These are phyloP conservation scores for Actinia equina DNA, from an alignment of 64 coral and sea anemone genomes.

Conservation along the genomic window DNA sequence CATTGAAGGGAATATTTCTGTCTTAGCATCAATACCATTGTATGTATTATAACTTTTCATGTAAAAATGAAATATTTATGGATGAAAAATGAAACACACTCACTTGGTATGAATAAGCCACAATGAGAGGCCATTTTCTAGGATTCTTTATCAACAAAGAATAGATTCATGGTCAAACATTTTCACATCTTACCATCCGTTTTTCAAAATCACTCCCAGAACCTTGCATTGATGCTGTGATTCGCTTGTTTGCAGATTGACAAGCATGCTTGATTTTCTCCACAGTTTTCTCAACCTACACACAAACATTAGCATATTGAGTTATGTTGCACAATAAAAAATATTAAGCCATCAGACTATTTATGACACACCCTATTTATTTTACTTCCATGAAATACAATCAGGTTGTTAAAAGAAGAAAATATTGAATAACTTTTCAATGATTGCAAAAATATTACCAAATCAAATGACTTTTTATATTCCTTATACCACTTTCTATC, in stretches of 20 bases:
- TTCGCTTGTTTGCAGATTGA: slow-evolving; percentile 85
- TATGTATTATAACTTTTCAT: too few species aligned
- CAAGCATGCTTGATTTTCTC: slow-evolving; percentile 96
- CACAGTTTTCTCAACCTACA: slow-evolving; percentile 94
- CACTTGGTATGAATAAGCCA: too few species aligned
- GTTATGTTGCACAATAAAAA: too few species aligned
- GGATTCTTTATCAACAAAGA: too few species aligned
- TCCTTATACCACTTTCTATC: background rate
- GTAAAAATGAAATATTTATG: too few species aligned
- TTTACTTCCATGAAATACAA: too few species aligned
- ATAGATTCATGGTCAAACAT: background rate
- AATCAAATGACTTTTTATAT: background rate
- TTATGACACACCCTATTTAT: background rate
- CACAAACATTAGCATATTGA: background rate
- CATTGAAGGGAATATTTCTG: background rate
- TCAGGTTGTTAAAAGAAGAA: background rate
- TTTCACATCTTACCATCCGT: slow-evolving; percentile 52
- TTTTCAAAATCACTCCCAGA: slow-evolving; percentile 92
- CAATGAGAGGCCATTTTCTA: too few species aligned
- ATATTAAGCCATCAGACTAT: too few species aligned
- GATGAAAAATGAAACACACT: too few species aligned
- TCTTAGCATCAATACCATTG: background rate
- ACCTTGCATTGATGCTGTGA: slow-evolving; percentile 88
- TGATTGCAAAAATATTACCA: background rate
- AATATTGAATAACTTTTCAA: background rate